Conservation (phyloP, 1,140 invertebrate genomes). For the Phthorimaea operculella region DNA sequence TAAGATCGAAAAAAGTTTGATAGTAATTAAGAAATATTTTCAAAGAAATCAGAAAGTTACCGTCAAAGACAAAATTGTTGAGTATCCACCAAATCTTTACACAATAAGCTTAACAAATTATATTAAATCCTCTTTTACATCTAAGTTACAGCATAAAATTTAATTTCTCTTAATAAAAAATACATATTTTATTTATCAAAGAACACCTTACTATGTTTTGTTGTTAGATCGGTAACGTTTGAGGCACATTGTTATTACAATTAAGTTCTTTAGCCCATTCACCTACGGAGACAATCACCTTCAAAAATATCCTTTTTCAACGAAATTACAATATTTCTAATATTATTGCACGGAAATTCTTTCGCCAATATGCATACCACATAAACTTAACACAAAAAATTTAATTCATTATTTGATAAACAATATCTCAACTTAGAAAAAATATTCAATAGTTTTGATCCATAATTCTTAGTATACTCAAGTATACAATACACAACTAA, state of each 20-base stretch:
- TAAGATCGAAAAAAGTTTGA: neutral
- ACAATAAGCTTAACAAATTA: conserved; percentile 64
- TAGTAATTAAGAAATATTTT: neutral
- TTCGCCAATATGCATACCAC: too few relatives aligned
- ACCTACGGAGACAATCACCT: neutral
- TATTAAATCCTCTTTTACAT: conserved; percentile 62
- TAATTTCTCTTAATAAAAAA: conserved; percentile 53
- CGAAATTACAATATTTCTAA: neutral
- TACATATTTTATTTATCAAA: conserved; percentile 64
- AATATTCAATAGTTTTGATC: too few relatives aligned
- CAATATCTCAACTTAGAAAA: too few relatives aligned
- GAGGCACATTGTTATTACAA: conserved; percentile 46
- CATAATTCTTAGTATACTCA: too few relatives aligned
- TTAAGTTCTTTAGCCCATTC: neutral
- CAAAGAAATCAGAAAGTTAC: neutral
- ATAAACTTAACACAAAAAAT: too few relatives aligned
- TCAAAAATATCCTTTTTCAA: neutral
- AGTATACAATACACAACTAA: too few relatives aligned
- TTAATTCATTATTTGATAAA: too few relatives aligned
- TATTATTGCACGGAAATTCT: neutral
- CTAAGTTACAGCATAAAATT: conserved; percentile 63
- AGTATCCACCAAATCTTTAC: conserved; percentile 48
- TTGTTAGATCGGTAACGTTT: conserved; percentile 58
- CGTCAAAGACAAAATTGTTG: neutral
- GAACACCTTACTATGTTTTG: conserved; percentile 57